Evolutionary conservation across 2,888 invertebrate species (phyloP).

Genomic region (Noctua comes): DNA sequence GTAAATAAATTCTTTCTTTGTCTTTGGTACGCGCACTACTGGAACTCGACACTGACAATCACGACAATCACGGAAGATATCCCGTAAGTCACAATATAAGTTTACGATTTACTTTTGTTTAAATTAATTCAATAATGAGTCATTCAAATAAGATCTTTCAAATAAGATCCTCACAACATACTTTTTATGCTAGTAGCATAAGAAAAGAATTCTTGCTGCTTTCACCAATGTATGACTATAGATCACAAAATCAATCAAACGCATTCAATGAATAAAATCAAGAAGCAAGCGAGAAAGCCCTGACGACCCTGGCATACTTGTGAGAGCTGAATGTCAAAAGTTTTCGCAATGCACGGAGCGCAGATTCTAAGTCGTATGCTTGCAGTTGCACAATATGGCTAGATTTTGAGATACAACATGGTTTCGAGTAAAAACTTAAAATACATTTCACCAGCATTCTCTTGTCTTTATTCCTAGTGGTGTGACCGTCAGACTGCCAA

Average conservation of each 20-base stretch:
- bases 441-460: not conserved
- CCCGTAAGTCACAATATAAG: no score
- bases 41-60: no score
- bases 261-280: not conserved
- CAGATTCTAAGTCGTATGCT: slow-evolving; percentile 30
- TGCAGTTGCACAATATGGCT: slow-evolving; percentile 12
- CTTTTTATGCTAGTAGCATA: no score
- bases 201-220: not conserved
- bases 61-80: no score
- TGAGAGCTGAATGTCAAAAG: slow-evolving; percentile 16
- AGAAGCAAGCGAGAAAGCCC: not conserved
- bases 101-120: no score
- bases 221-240: not conserved
- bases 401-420: not conserved
- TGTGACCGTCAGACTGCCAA: no score
- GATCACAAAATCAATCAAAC: not conserved
- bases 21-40: no score
- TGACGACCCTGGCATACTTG: slow-evolving; percentile 37
- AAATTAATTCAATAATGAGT: no score
- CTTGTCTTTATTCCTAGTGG: not conserved
- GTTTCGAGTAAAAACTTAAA: not conserved
- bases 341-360: slow-evolving; percentile 21
- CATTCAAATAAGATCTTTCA: no score
- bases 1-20: no score
- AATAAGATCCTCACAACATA: no score